Base-by-base conservation (phyloP, 2,113 vertebrate genomes). In the Echinops telfairi region DNA sequence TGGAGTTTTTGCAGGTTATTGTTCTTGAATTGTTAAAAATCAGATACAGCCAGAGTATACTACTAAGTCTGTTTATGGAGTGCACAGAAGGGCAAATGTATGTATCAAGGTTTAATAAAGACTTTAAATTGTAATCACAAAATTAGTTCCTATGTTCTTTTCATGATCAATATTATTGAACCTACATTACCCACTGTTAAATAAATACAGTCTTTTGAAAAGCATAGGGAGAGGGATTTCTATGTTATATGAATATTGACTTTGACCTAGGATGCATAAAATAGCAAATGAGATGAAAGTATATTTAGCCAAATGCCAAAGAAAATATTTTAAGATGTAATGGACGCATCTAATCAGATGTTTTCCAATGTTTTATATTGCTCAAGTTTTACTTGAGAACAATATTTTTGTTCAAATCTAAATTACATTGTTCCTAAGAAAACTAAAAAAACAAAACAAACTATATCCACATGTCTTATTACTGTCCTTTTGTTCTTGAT, bases 271-370 rank as follows among this genome's bases (percentile, higher is more conserved):
- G 23, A 75, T 95, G 38, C n/a, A 84, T 89, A 93, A 78, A 80
- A 38, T 29, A 81, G 9, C 38, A 93, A 93, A 91, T 33, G 8
- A 86, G 36, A 86, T 43, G 86, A 92, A 90, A n/a, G 43, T 4
- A 38, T 93, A 85, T 84, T 89, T 92, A 60, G 47, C 66, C 57
- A 84, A 91, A 91, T 91, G 40, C 84, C 83, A 86, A 90, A 89
- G n/a, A 77, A 90, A 93, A 71, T 93, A 89, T 87, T 95, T 86
- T 82, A 19, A 93, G 87, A 71, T 64, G 6, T 77, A 66, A 47
- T 92, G 36, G 58, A 43, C 88, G 71, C 70, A 70, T 40, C 57
- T 86, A 84, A 90, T 27, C 70, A 96, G 86, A 94, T 94, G 70
- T 77, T 86, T 79, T 23, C 7, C n/a, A 76, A 11, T 75, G 10